Evolutionary conservation across 2,888 invertebrate genomes (phyloP), one percentile per base, ranked within the genome.

Genomic region (Xanthia togata): DNA sequence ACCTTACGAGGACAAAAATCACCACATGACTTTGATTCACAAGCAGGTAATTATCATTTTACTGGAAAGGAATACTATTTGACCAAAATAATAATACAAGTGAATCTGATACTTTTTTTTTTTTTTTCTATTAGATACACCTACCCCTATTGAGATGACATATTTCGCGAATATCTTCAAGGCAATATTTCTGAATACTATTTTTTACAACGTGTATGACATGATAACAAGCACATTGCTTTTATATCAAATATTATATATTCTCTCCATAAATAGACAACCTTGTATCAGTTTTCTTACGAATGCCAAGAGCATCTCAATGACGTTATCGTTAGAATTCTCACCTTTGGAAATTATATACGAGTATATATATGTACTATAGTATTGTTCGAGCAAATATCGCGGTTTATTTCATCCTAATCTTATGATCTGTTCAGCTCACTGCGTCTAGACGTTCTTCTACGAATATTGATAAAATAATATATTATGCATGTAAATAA

Each of bases 401-500:
- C 4, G 9, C 17, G 20, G 31, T 70, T 41, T 50, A 74, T 70
- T 67, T 44, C 14, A 74, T 65, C 26, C 17, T 74, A 72, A 81
- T 78, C 57, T 57, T 73, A 76, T 67, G n/a, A 67, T 73, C 9
- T 63, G 41, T 69, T 53, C 53, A 65, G 57, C 59, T 47, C n/a
- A 41, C n/a, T 65, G 44, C 20, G 84, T 80, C 74, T 84, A 79
- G 80, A 73, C 73, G 11, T 26, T 62, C 6, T 73, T 68, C 12
- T 41, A 64, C 55, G 26, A 64, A 73, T 82, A 83, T 85, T 79
- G 82, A 79, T 83, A 67, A 69, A 73, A 65, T 82, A 78, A 78
- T 88, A 78, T 70, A 82, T 82, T 85, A 88, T 88, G 83, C 85
- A 89, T 84, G 87, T 83, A 82, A 88, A 89, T 86, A 77, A 53